Base-by-base conservation (phyloP, 1,140 invertebrate species). In the Euwallacea similis region DNA sequence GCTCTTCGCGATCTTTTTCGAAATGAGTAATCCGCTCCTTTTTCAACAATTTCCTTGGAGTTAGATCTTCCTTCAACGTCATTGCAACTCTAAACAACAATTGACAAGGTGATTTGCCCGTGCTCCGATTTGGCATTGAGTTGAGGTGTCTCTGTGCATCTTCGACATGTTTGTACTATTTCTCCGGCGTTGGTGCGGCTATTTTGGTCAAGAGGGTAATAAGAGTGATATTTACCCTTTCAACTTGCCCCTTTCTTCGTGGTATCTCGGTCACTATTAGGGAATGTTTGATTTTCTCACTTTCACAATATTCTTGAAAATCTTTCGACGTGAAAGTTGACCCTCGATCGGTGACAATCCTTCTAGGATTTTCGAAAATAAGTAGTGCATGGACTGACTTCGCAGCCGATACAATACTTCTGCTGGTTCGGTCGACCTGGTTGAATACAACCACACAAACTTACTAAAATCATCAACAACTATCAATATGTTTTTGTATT, bases 401-500 rank as follows among this genome's bases (percentile, higher is more conserved):
- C 33, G 42, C 16, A 75, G 58, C 7, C 46, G n/a, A 7, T 75
- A 47, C 21, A 83, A 73, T 0, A 74, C 76, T 67, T 80, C 78
- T 55, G 70, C 65, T 0, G 77, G 66, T 6, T 76, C 76, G 2
- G 78, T 80, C 0, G 74, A 73, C 42, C 80, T 81, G 7, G 78
- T 76, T 2, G 81, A 73, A 67, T 79, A 68, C 3, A 68, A n/a
- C 66, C 79, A 82, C 2, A 73, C 69, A 74, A 82, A 84, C 58
- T 84, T 83, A n/a, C n/a, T n/a, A n/a, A n/a, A n/a, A n/a, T n/a
- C n/a, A n/a, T n/a, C n/a, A n/a, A n/a, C n/a, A 0, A 84, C 68
- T 0, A 75, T 77, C 0, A 84, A 75, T 2, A 84, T 76, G 66
- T 83, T 74, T 42, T 79, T 78, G 65, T 85, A 84, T 7, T 74